Base-by-base conservation (phyloP, 2,113 vertebrate species). In the Rynchops niger region DNA sequence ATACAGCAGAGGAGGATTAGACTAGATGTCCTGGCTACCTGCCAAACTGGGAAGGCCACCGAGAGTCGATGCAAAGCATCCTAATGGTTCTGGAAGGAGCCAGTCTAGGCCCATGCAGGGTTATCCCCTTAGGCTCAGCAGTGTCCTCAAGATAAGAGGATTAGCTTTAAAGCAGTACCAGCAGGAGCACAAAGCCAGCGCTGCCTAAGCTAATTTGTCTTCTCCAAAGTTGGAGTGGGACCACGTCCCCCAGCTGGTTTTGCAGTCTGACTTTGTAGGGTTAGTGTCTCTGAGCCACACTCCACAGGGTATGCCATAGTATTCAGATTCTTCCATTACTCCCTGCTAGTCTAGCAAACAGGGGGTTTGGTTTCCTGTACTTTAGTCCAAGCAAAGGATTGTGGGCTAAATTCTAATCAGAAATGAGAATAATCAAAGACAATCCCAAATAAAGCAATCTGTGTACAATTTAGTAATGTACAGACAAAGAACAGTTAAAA, bases 101-200 rank as follows among this genome's bases (percentile, higher is more conserved):
- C 63, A 74, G 86, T 14, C 76, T 12, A 61, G 86, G 59, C 32
- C 63, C 63, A 62, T 0, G 26, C 63, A 91, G 72, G 63, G 63
- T 86, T 77, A 92, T 92, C 53, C 88, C 76, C 86, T 71, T 5
- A 49, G 67, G 86, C 93, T 91, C 76, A 88, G 91, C 76, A 83
- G 91, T 77, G 52, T 59, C 83, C 81, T 40, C 63, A 34, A 2
- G 83, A 42, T 91, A 91, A 94, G 80, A 95, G 94, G 95, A 96
- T 94, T 86, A 88, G 45, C 58, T 92, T 87, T 94, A 70, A 88
- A 88, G 93, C 36, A 86, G 86, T 16, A 96, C 77, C 86, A 95
- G 86, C 73, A 71, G 77, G 86, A 96, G 61, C 80, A 74, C 25
- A 62, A 83, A 82, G 78, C 43, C 89, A 88, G 43, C 69, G 66